Evolutionary conservation across 2,113 vertebrate species (phyloP).

Genomic region (Oreochromis aureus): DNA sequence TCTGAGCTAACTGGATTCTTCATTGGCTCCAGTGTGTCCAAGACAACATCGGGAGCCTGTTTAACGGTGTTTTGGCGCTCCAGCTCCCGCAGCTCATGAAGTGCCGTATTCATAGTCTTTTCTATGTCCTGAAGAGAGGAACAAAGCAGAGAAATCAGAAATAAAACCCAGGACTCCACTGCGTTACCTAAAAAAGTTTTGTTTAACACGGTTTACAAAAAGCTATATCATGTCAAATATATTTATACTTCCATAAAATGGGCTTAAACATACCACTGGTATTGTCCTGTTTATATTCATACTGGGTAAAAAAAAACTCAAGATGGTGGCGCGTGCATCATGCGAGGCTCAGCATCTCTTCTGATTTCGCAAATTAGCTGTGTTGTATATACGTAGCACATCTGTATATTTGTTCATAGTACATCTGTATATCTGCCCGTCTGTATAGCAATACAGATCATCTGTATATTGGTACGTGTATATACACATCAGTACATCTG

Average conservation of each 20-base stretch:
- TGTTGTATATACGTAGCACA: background rate
- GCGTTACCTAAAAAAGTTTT: background rate
- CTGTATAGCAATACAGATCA: background rate
- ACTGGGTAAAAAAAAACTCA: background rate
- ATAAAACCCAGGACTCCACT: background rate
- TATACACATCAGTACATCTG: background rate
- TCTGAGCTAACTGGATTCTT: constrained; percentile 90
- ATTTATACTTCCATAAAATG: background rate
- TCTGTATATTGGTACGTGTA: background rate
- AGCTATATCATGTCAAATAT: background rate
- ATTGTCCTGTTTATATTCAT: background rate
- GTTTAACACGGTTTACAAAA: background rate
- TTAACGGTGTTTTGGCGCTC: constrained; percentile 94
- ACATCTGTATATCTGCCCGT: background rate
- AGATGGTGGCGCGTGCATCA: background rate
- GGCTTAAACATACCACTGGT: background rate
- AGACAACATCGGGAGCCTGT: constrained; percentile 92
- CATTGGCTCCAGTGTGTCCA: constrained; percentile 95
- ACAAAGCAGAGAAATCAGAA: background rate
- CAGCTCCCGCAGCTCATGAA: constrained; percentile 92
- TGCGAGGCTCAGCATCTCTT: background rate
- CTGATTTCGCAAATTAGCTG: background rate
- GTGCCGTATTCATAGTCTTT: constrained; percentile 95
- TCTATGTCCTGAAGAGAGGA: constrained; percentile 86
- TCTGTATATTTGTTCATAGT: background rate